Percentiles rank a stretch among this genome's conserved stretches.
Evolutionary conservation across 2,113 vertebrate species (phyloP).

Genomic region (Shinisaurus crocodilurus): DNA sequence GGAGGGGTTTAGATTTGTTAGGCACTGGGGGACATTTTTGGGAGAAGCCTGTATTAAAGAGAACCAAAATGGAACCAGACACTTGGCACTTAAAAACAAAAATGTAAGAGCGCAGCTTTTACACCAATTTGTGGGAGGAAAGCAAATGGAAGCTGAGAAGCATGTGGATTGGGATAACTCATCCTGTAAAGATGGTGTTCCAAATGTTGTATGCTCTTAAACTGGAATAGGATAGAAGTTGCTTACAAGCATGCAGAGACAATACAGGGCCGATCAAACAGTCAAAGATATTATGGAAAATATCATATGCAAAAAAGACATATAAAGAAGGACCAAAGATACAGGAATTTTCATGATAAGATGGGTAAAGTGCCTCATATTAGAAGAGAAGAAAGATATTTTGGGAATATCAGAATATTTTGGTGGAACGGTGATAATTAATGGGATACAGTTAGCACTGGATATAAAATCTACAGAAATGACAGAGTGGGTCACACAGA

Average conservation of each 20-base stretch:
- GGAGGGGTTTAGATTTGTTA: background rate
- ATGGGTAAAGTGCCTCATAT: no score
- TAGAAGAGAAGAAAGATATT: background rate
- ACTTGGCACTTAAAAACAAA: background rate
- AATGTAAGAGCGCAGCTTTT: no score
- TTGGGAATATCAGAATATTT: no score
- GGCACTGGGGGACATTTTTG: background rate
- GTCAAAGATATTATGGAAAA: background rate
- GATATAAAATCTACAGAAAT: background rate
- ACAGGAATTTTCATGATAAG: background rate
- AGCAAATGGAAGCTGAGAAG: background rate
- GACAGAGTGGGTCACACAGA: background rate
- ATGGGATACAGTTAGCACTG: background rate
- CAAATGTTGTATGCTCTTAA: background rate
- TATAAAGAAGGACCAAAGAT: background rate
- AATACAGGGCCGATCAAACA: background rate
- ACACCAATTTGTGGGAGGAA: no score
- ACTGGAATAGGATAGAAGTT: background rate
- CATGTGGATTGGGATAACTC: background rate
- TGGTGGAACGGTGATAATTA: no score
- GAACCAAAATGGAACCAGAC: background rate
- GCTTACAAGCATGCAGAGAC: background rate
- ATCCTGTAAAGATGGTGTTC: background rate
- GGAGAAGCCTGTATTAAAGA: background rate
- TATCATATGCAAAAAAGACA: background rate